These are phyloP conservation scores for Streblospio benedicti DNA, from an alignment of 1,140 invertebrate genomes.

Conservation along the genomic window DNA sequence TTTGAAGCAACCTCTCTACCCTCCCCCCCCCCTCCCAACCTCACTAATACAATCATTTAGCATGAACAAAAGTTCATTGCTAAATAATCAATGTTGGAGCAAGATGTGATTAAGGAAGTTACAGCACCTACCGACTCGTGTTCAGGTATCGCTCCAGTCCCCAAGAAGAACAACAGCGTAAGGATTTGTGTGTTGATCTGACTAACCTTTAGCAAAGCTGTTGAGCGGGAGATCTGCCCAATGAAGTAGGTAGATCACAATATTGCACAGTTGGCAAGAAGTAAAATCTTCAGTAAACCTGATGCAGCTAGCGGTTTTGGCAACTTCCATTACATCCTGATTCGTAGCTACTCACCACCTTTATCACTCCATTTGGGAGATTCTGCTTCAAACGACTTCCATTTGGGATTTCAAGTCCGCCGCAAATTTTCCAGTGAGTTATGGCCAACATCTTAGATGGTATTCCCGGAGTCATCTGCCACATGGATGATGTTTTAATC, in stretches of 20 bases:
- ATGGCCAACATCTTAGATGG: constrained; percentile 31
- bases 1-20: too few relatives aligned
- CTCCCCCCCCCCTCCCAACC: too few relatives aligned
- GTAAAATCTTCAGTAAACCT: constrained; percentile 24
- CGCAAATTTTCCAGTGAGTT: constrained; percentile 36
- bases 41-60: too few relatives aligned
- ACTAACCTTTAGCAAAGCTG: too few relatives aligned
- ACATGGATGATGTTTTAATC: constrained; percentile 28
- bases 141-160: too few relatives aligned
- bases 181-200: too few relatives aligned
- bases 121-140: too few relatives aligned
- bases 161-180: too few relatives aligned
- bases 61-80: too few relatives aligned
- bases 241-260: constrained; percentile 26
- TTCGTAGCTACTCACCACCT: constrained; percentile 24
- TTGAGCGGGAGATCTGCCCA: too few relatives aligned
- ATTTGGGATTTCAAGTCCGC: constrained; percentile 17
- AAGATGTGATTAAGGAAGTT: too few relatives aligned
- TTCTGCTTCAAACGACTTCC: constrained; percentile 21
- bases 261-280: constrained; percentile 20
- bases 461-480: constrained; percentile 36
- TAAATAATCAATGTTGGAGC: too few relatives aligned
- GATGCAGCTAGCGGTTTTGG: constrained; percentile 23
- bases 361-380: constrained; percentile 21
- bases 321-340: constrained; percentile 17